A percentile compares a stretch with the other conserved stretches of the same genome.
These are phyloP conservation scores for Antheraea yamamai DNA, from an alignment of 2,888 invertebrate genomes.

Conservation along the genomic window DNA sequence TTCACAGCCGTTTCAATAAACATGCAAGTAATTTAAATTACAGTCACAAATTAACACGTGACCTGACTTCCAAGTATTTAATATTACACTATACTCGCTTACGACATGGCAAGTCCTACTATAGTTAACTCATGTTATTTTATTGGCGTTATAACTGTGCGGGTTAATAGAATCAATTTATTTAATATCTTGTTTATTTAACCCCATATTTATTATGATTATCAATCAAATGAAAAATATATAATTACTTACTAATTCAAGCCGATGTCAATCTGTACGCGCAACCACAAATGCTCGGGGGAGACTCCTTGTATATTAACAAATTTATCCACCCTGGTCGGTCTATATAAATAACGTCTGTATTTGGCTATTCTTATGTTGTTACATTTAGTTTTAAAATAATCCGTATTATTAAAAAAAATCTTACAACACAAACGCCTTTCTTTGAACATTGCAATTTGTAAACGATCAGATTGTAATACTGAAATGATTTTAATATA, in stretches of 20 bases:
- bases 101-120: constrained; percentile 1
- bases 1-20: constrained; percentile 39
- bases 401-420: not conserved
- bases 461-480: not conserved
- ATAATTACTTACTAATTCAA: constrained; percentile 16
- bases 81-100: not conserved
- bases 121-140: constrained; percentile 6
- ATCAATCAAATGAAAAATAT: no score
- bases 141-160: not conserved
- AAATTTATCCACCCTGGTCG: constrained; percentile 74
- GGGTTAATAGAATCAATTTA: not conserved
- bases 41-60: constrained; percentile 40
- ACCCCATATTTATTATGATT: not conserved
- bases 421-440: not conserved
- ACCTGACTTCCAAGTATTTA: constrained; percentile 20
- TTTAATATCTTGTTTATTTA: not conserved
- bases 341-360: constrained; percentile 25
- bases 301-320: constrained; percentile 62
- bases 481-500: not conserved
- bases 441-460: not conserved
- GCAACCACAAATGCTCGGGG: constrained; percentile 40
- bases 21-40: constrained; percentile 40
- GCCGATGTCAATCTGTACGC: constrained; percentile 48
- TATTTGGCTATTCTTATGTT: no score
- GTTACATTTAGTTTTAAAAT: not conserved